Percentiles rank a stretch among this genome's conserved stretches.
Conservation (phyloP, 1,140 invertebrate genomes). For the Eurytemora carolleeae region DNA sequence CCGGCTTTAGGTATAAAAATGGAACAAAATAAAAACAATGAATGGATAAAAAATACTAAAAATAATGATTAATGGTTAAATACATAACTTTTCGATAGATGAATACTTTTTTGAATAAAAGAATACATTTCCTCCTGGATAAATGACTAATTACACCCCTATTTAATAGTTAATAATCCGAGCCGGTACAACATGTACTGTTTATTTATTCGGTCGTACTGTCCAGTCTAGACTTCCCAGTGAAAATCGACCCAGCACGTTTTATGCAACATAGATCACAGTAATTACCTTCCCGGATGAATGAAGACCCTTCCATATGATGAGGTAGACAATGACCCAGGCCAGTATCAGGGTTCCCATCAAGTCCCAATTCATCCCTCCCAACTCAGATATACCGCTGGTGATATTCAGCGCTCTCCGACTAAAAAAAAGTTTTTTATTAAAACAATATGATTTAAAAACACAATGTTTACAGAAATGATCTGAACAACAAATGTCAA, state of each 20-base stretch:
- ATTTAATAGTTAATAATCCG: too few species aligned
- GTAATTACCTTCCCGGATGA: constrained; percentile 45
- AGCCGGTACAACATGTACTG: too few species aligned
- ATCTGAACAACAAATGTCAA: too few species aligned
- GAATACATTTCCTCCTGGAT: too few species aligned
- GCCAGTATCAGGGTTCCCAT: constrained; percentile 41
- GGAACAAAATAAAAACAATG: too few species aligned
- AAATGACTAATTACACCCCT: too few species aligned
- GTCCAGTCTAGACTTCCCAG: background rate
- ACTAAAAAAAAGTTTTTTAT: constrained; percentile 32
- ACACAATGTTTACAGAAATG: background rate
- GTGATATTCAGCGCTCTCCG: constrained; percentile 66
- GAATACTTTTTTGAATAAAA: too few species aligned
- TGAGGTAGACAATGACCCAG: constrained; percentile 46
- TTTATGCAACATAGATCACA: background rate
- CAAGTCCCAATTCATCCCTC: constrained; percentile 50
- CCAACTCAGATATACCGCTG: constrained; percentile 55
- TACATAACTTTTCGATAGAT: too few species aligned
- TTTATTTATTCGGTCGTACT: background rate
- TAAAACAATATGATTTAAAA: background rate
- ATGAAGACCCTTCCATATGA: constrained; percentile 47
- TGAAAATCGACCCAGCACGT: background rate
- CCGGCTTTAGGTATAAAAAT: too few species aligned
- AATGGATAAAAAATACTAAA: too few species aligned
- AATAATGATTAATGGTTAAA: too few species aligned